Base-by-base conservation (phyloP, 2,113 vertebrate species). In the Monopterus albus region DNA sequence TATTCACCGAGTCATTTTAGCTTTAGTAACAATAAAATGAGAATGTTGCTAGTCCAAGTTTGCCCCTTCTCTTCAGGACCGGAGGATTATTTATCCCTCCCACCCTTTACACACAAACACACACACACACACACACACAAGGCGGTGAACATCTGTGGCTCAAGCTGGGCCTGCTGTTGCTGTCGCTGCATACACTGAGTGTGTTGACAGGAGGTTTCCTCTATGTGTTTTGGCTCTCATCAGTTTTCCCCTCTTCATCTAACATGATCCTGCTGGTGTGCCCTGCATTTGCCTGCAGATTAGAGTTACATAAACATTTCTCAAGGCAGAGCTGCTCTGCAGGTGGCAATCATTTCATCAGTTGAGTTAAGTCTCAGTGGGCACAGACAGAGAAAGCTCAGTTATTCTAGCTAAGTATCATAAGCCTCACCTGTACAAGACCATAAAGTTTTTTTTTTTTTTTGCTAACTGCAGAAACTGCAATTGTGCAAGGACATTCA, bases 251-350 rank as follows among this genome's bases (percentile, higher is more conserved):
- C 28, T 60, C 55, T 47, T 73, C 58, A 53, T 53, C 79, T 72
- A 71, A 79, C 47, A 15, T 3, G 29, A 60, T 51, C 61, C 29
- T 18, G 66, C 52, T 72, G 29, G 23, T 76, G 42, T 67, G 72
- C 71, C 45, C 23, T 57, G 55, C 60, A 49, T 72, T 56, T 70
- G 66, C 64, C 26, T 72, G 60, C 64, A 83, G 78, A 83, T 81
- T 73, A 77, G 29, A 51, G 83, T 89, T 89, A 70, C 43, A 17
- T 87, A 87, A 85, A 75, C 40, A 21, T 72, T 70, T 71, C 62
- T 84, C 29, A 75, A 81, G 72, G 67, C 78, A 81, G 72, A 79
- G 65, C 61, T 38, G 72, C 73, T 69, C 46, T 28, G 50, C 68
- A 61, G 64, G 79, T 4, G 10, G 56, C 79, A 78, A 77, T 89